Percentiles rank a stretch among this genome's conserved stretches.
Evolutionary conservation across 1,140 invertebrate species (phyloP).

Genomic region (Heliconius himera): DNA sequence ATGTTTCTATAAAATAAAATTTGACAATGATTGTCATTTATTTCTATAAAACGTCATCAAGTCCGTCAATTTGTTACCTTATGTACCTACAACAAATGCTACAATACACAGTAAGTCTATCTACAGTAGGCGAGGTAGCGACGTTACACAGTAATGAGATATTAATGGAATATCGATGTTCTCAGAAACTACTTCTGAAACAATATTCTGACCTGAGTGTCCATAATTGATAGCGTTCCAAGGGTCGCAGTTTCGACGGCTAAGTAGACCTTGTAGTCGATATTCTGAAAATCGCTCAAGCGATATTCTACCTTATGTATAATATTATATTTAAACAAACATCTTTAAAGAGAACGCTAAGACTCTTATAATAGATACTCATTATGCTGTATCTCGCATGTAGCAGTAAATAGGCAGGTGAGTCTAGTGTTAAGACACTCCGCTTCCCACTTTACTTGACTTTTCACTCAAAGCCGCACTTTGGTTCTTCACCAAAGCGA

Average conservation of each 20-base stretch:
- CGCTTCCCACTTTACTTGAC: no score
- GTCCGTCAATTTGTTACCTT: background rate
- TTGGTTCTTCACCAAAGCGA: no score
- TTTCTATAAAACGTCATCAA: no score
- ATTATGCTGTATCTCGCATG: no score
- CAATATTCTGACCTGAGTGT: constrained; percentile 26
- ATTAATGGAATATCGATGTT: constrained; percentile 40
- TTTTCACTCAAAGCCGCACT: no score
- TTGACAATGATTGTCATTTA: no score
- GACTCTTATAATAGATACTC: no score
- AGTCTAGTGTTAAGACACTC: no score
- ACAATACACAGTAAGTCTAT: background rate
- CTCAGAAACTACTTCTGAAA: constrained; percentile 24
- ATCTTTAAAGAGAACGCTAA: background rate
- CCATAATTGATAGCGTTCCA: constrained; percentile 32
- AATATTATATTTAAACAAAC: background rate
- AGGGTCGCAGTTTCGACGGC: constrained; percentile 9
- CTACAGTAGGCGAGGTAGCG: background rate
- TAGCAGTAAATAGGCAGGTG: no score
- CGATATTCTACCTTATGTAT: background rate
- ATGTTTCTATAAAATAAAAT: no score
- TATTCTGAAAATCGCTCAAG: background rate
- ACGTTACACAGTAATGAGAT: constrained; percentile 16
- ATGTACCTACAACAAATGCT: background rate
- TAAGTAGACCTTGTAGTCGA: background rate